Percentiles rank a stretch among this genome's conserved stretches.
Conservation (phyloP, 2,113 vertebrate species). For the Martes martes region DNA sequence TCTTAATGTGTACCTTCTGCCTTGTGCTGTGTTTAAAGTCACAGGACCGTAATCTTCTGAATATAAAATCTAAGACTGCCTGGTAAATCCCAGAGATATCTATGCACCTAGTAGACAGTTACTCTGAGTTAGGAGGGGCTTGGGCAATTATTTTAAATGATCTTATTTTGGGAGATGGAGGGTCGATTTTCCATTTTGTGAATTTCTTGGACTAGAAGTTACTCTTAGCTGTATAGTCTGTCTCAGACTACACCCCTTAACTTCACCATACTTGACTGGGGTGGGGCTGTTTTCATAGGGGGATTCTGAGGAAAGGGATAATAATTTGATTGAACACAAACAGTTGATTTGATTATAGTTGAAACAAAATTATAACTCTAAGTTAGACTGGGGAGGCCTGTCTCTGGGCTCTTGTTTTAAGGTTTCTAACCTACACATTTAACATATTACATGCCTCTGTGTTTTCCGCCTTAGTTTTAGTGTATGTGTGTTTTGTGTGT, state of each 20-base stretch:
- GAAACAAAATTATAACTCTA: not conserved
- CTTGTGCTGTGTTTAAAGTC: not conserved
- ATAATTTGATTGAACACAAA: not conserved
- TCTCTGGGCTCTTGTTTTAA: not conserved
- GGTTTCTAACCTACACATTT: not conserved
- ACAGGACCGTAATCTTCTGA: not conserved
- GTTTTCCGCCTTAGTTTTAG: not conserved
- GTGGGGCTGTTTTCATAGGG: not conserved
- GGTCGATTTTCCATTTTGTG: not conserved
- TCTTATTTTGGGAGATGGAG: not conserved
- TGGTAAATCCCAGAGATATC: not conserved
- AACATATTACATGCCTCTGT: not conserved
- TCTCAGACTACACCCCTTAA: not conserved
- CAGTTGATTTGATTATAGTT: not conserved
- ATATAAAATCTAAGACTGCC: not conserved
- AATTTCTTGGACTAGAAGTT: not conserved
- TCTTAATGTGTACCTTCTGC: not conserved
- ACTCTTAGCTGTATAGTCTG: not conserved
- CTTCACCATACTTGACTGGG: not conserved
- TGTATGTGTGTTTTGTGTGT: not conserved
- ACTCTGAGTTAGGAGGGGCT: not conserved
- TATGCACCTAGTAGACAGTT: not conserved
- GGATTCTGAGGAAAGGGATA: not conserved
- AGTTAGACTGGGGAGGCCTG: not conserved
- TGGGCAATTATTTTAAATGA: not conserved